Evolutionary conservation across 2,888 invertebrate species (phyloP).

Genomic region (Troides aeacus): DNA sequence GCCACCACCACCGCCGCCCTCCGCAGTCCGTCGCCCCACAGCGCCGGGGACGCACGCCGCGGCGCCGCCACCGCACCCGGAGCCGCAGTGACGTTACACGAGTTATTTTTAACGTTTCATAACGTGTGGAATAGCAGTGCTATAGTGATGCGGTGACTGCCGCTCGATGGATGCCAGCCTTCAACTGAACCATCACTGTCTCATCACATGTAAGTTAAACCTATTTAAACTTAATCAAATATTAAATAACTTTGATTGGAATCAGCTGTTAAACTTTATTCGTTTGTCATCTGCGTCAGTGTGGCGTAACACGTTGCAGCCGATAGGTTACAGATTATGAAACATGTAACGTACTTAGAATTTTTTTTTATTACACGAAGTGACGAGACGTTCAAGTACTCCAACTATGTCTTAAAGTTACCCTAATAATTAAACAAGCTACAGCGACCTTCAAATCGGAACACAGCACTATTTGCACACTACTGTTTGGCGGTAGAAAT

Average conservation of each 20-base stretch:
- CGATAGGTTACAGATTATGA: constrained; percentile 4
- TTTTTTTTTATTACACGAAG: too few relatives aligned
- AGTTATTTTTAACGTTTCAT: constrained; percentile 21
- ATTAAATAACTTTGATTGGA: neutral
- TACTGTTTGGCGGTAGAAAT: too few relatives aligned
- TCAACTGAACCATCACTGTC: neutral
- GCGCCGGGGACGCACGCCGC: constrained; percentile 38
- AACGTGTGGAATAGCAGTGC: constrained; percentile 20
- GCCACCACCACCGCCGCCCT: constrained; percentile 54
- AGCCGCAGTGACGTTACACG: constrained; percentile 59
- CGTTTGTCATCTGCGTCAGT: constrained; percentile 3
- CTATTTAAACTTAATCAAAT: neutral
- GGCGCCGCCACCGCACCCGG: constrained; percentile 27
- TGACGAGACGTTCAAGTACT: too few relatives aligned
- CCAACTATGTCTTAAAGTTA: too few relatives aligned
- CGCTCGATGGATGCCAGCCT: constrained; percentile 22
- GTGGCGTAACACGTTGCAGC: constrained; percentile 21
- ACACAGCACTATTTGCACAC: too few relatives aligned
- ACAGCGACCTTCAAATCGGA: too few relatives aligned
- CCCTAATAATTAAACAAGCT: too few relatives aligned
- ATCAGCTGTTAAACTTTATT: neutral
- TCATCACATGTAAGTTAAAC: constrained; percentile 23
- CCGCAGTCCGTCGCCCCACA: constrained; percentile 50
- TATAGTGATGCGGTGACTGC: constrained; percentile 25
- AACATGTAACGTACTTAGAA: neutral